phyloP scores from a whole-genome alignment of 2,113 vertebrate genomes.

The Neoarius graeffei region DNA sequence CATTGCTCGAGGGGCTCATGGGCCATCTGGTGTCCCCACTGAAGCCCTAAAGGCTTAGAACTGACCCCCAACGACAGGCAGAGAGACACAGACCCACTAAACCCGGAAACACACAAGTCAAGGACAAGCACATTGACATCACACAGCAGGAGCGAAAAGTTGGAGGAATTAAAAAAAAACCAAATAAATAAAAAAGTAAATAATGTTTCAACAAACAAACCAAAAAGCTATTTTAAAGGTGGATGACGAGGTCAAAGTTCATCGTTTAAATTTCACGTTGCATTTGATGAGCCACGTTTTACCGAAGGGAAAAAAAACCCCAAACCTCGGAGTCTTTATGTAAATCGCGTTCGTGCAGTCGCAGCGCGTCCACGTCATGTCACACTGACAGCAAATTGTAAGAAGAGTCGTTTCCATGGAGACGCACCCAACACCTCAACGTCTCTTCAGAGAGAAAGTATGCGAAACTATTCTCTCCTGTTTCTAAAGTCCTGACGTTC shows the following conservation, averaged over 20 bases:
- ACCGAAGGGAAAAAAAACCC: background rate
- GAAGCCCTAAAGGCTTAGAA: constrained; percentile 44
- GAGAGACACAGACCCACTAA: background rate
- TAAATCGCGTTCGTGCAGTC: background rate
- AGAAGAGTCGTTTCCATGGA: background rate
- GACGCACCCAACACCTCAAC: background rate
- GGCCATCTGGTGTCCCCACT: constrained; percentile 72
- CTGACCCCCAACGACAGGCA: constrained; percentile 11
- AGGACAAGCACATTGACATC: constrained; percentile 17
- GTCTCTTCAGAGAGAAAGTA: background rate
- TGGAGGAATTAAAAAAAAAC: background rate
- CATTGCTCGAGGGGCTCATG: constrained; percentile 47
- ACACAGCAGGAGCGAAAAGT: constrained; percentile 7
- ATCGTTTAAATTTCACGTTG: no score
- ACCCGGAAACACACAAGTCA: constrained; percentile 5
- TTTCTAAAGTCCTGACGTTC: background rate
- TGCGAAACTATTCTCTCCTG: background rate
- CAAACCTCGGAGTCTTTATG: background rate
- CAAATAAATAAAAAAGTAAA: no score
- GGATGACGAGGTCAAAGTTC: no score
- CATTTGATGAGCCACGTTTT: background rate
- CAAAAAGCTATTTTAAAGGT: no score
- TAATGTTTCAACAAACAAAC: no score
- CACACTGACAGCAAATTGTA: background rate
- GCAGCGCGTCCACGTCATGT: background rate